Percentiles rank a stretch among this genome's conserved stretches.
Evolutionary conservation across 2,113 vertebrate genomes (phyloP).

Genomic region (Myotis davidii): DNA sequence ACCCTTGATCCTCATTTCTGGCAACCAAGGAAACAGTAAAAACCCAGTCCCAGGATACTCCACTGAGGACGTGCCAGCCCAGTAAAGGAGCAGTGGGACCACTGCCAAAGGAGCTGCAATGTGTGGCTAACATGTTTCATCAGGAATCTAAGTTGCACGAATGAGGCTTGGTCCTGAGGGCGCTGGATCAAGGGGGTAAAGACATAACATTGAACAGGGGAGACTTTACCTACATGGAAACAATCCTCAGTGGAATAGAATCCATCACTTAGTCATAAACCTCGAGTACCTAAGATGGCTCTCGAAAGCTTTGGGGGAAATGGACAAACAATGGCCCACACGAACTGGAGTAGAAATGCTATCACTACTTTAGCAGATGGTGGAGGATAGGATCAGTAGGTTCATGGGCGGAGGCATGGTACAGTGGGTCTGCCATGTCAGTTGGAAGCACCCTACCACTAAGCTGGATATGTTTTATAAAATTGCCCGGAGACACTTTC

Average conservation of each 20-base stretch:
- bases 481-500: background rate
- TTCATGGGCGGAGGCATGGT: background rate
- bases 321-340: background rate
- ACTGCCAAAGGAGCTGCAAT: background rate
- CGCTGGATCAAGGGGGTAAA: background rate
- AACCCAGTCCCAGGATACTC: background rate
- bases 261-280: background rate
- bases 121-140: background rate
- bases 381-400: background rate
- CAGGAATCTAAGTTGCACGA: background rate
- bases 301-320: background rate
- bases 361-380: background rate
- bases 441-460: background rate
- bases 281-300: background rate
- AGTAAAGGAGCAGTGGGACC: background rate
- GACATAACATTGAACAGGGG: background rate
- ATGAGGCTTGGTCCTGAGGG: background rate
- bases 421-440: background rate
- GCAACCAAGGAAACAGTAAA: background rate
- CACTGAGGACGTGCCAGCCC: background rate
- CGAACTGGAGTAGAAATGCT: background rate
- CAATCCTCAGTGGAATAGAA: background rate
- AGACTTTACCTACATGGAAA: background rate
- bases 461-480: background rate
- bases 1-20: background rate